Evolutionary conservation across 2,888 invertebrate species (phyloP), one percentile per base, ranked within the genome.

Genomic region (Drosophila cracens): DNA sequence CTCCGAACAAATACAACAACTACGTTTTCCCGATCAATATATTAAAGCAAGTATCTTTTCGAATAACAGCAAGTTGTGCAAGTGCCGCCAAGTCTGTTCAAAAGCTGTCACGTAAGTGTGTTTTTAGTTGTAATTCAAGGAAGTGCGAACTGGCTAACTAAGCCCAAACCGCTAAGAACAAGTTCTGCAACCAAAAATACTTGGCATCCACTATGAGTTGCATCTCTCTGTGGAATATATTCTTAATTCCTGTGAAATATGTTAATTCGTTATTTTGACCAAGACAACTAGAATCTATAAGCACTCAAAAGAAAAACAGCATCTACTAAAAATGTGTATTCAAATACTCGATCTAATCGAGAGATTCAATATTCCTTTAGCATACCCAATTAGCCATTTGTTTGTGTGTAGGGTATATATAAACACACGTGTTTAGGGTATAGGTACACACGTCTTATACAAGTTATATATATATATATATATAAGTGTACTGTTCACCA

Each of bases 21-120:
- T 69, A 16, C 73, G 33, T 65, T 58, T 48, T 38, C 65, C n/a
- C 58, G 76, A 61, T 76, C 72, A 83, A 76, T 82, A 75, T 71
- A 33, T 62, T 68, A 74, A 56, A 74, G 61, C 33, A 64, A 57
- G 53, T 54, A 53, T 56, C 70, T 11, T 21, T 21, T 21, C 21
- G 27, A 49, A 65, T 36, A 27, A 33, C 52, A 16, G 25, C 40
- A 57, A 63, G 57, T 40, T 61, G 34, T 67, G 57, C 58, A 46
- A 70, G 56, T 31, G 52, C 43, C 49, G 33, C 5, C 11, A 66
- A 76, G 43, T 66, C 40, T 27, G 21, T 25, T 18, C 34, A 38
- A 60, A 53, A 33, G 51, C 34, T 62, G 16, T 3, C 51, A 62
- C 60, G 79, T 79, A 54, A 79, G 79, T 81, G 49, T 40, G 29